Percentiles rank a stretch among this genome's conserved stretches.
These are phyloP conservation scores for Microctonus aethiopoides DNA, from an alignment of 2,888 invertebrate genomes.

Conservation along the genomic window DNA sequence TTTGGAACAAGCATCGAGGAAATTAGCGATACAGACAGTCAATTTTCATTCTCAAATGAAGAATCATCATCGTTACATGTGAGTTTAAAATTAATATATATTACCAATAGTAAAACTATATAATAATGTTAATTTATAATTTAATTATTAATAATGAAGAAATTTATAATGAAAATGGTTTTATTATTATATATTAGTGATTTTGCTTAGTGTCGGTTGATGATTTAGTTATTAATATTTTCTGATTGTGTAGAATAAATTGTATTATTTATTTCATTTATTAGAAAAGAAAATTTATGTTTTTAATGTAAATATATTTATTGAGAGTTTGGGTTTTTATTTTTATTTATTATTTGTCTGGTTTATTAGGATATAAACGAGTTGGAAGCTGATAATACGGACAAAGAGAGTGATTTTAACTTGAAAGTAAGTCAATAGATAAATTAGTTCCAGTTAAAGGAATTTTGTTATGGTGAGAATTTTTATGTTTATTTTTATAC, in stretches of 20 bases:
- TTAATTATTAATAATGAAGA: background rate
- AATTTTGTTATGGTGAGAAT: background rate
- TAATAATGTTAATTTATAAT: too few relatives aligned
- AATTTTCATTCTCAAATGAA: constrained; percentile 64
- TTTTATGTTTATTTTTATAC: background rate
- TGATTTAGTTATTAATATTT: too few relatives aligned
- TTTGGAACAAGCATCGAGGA: constrained; percentile 61
- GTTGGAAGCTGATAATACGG: constrained; percentile 58
- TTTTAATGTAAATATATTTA: too few relatives aligned
- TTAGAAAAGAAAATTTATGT: constrained; percentile 4
- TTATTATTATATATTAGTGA: background rate
- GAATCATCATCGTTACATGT: constrained; percentile 63
- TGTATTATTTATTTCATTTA: too few relatives aligned
- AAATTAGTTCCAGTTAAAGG: background rate
- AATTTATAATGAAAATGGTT: too few relatives aligned
- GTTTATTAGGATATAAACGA: constrained; percentile 57
- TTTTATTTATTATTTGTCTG: constrained; percentile 1
- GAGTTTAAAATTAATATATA: too few relatives aligned
- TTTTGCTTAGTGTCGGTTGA: background rate
- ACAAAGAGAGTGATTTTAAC: constrained; percentile 64
- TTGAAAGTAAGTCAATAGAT: constrained; percentile 55
- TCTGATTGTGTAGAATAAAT: too few relatives aligned
- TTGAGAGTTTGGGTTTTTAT: background rate
- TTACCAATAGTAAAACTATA: too few relatives aligned
- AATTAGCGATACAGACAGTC: constrained; percentile 64